Evolutionary conservation across 37 sponge, comb jelly and placozoan genomes (phyloP).

Genomic region (Haliclona indistincta): DNA sequence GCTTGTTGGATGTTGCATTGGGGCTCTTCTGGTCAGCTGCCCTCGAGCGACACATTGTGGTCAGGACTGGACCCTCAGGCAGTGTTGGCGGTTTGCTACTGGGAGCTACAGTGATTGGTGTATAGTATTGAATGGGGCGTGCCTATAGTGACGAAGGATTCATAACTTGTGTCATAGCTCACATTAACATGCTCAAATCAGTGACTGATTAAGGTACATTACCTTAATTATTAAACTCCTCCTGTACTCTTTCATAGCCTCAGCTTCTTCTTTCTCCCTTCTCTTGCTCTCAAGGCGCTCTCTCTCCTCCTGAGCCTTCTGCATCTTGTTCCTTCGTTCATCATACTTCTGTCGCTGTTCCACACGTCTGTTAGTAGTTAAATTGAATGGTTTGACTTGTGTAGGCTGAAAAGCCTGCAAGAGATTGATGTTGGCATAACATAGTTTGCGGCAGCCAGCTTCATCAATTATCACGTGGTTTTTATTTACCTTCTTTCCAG

Average conservation of each 20-base stretch:
- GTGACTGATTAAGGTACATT: not conserved
- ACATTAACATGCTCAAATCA: not conserved
- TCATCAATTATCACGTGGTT: no score
- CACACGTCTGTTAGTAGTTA: conserved; percentile 4
- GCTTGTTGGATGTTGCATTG: no score
- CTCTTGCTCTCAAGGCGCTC: not conserved
- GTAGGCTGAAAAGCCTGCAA: no score
- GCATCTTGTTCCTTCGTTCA: not conserved
- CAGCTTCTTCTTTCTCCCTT: conserved; percentile 22
- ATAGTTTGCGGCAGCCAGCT: no score
- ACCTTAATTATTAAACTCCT: conserved; percentile 32
- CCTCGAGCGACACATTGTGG: no score
- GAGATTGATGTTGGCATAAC: no score
- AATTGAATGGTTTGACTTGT: conserved; percentile 55
- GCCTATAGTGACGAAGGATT: conserved; percentile 14
- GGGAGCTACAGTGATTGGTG: conserved; percentile 7
- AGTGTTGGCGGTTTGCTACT: conserved; percentile 24
- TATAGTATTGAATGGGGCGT: conserved; percentile 18
- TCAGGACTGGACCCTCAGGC: conserved; percentile 2
- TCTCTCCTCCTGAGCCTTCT: conserved; percentile 1
- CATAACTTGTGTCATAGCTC: not conserved
- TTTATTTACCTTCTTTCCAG: no score
- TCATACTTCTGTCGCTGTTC: conserved; percentile 19
- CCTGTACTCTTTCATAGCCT: conserved; percentile 29
- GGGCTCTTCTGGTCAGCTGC: no score